Percentiles rank a stretch among this genome's conserved stretches.
These are phyloP conservation scores for Ancistrus triradiatus DNA, from an alignment of 2,113 vertebrate species.

Conservation along the genomic window DNA sequence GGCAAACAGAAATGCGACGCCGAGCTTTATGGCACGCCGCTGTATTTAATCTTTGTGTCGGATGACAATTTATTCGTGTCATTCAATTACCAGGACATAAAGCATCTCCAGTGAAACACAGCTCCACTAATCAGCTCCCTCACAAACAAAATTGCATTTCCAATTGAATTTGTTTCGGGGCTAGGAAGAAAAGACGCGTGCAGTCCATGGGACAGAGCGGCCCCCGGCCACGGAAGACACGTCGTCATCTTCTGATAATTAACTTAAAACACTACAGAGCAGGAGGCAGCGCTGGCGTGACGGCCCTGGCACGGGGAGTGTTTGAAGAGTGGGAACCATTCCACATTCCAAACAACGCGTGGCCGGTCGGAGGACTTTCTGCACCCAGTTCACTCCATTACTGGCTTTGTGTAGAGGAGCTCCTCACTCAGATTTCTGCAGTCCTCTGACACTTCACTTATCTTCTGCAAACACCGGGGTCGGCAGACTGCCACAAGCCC, in stretches of 20 bases:
- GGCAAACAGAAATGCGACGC: neutral
- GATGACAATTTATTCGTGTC: slow-evolving; percentile 49
- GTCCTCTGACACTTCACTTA: slow-evolving; percentile 39
- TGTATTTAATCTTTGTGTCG: slow-evolving; percentile 45
- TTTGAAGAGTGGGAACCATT: slow-evolving; percentile 36
- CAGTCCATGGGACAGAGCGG: slow-evolving; percentile 19
- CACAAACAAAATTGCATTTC: slow-evolving; percentile 48
- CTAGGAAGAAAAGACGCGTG: slow-evolving; percentile 8
- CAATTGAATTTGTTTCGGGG: slow-evolving; percentile 48
- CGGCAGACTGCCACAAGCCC: slow-evolving; percentile 41
- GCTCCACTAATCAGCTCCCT: slow-evolving; percentile 42
- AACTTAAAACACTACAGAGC: slow-evolving; percentile 41
- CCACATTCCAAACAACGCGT: slow-evolving; percentile 36
- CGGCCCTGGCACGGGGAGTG: slow-evolving; percentile 16
- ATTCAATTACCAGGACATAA: slow-evolving; percentile 44
- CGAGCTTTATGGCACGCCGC: slow-evolving; percentile 20
- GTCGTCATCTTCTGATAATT: slow-evolving; percentile 33
- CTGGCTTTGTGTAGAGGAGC: slow-evolving; percentile 20
- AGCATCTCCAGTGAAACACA: slow-evolving; percentile 41
- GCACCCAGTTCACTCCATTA: slow-evolving; percentile 15
- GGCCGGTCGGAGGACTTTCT: slow-evolving; percentile 22
- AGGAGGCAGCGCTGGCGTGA: slow-evolving; percentile 12
- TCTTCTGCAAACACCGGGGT: slow-evolving; percentile 46
- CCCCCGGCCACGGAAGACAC: slow-evolving; percentile 10
- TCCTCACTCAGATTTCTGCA: slow-evolving; percentile 14